These are phyloP conservation scores for Notiomystis cincta DNA, from an alignment of 2,113 vertebrate species.

Conservation along the genomic window DNA sequence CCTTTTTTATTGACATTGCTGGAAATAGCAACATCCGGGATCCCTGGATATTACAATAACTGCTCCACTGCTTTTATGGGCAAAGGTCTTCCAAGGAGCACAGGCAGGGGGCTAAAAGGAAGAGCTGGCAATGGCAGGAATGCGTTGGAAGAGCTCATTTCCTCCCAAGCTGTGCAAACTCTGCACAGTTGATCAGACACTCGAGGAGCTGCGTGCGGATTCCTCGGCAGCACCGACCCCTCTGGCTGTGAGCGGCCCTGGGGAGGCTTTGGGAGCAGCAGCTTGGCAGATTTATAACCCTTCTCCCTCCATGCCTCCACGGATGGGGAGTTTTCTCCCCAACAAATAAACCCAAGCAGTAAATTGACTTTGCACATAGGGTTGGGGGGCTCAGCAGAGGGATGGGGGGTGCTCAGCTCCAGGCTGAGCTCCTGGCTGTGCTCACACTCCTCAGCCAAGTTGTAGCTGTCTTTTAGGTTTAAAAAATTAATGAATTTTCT, in stretches of 20 bases:
- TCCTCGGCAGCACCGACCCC: neutral
- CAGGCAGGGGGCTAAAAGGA: slow-evolving; percentile 13
- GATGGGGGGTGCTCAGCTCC: neutral
- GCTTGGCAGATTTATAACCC: neutral
- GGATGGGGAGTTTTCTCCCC: neutral
- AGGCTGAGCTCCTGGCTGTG: neutral
- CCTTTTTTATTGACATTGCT: neutral
- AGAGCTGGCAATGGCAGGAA: neutral
- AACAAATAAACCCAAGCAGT: neutral
- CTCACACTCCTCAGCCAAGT: fast-evolving
- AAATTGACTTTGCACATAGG: neutral
- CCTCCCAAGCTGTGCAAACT: slow-evolving; percentile 48
- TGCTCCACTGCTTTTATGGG: neutral
- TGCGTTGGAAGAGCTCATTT: slow-evolving; percentile 21
- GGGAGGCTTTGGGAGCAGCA: neutral
- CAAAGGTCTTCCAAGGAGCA: neutral
- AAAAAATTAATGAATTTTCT: neutral
- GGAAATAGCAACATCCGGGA: neutral
- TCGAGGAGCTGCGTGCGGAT: neutral
- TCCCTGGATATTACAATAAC: neutral
- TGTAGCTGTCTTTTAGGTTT: neutral
- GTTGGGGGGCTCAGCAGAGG: fast-evolving
- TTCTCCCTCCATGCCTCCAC: fast-evolving
- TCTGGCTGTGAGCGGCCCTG: fast-evolving
- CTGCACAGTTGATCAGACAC: neutral